A percentile compares a stretch with the other conserved stretches of the same genome.
Evolutionary conservation across 2,113 vertebrate genomes (phyloP).

Genomic region (Galemys pyrenaicus): DNA sequence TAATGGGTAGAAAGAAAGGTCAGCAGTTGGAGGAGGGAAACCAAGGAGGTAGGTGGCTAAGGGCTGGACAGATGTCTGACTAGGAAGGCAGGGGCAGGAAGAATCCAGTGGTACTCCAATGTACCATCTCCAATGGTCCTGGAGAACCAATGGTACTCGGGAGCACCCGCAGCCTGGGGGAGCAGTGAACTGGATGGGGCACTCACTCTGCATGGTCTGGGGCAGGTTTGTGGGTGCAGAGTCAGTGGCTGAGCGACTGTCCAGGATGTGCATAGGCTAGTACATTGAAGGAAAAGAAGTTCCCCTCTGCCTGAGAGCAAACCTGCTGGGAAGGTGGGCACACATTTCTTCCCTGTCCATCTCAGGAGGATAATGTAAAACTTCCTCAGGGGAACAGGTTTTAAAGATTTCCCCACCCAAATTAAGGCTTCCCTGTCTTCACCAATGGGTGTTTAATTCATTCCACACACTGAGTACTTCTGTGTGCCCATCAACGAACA

Average conservation of each 20-base stretch:
- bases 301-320: background rate
- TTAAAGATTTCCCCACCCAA: background rate
- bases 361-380: background rate
- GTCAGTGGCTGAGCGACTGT: rapidly evolving
- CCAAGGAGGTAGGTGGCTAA: background rate
- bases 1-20: background rate
- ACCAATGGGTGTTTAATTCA: background rate
- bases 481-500: background rate
- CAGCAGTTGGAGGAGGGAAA: background rate
- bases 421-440: background rate
- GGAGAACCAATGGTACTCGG: background rate
- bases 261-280: background rate
- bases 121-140: too few species aligned
- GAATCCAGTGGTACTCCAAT: too few species aligned
- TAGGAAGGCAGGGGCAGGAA: background rate
- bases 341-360: background rate
- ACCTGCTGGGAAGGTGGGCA: background rate
- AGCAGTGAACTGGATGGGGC: background rate
- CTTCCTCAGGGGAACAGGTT: background rate
- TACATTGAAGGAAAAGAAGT: background rate
- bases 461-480: background rate
- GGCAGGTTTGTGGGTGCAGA: background rate
- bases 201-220: background rate
- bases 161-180: too few species aligned
- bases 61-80: rapidly evolving